These are phyloP conservation scores for Calliopsis andreniformis DNA, from an alignment of 1,140 invertebrate species.

Conservation along the genomic window DNA sequence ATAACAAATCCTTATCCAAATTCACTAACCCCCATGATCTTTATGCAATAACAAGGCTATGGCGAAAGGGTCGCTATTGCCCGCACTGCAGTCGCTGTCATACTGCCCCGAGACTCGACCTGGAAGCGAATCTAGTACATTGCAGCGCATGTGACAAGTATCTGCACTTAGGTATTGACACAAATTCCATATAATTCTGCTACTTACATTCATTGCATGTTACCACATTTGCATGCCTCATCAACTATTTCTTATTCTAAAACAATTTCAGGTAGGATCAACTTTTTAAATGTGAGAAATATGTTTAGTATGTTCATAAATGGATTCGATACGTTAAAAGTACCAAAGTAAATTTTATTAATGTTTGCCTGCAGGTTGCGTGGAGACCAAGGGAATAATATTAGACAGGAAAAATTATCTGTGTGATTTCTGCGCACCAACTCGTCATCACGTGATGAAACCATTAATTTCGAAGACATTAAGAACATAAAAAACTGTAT, in stretches of 20 bases:
- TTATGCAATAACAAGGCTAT: slow-evolving; percentile 81
- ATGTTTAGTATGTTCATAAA: background rate
- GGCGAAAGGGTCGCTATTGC: slow-evolving; percentile 82
- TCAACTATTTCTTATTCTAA: slow-evolving; percentile 5
- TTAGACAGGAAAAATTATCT: slow-evolving; percentile 78
- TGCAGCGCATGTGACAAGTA: slow-evolving; percentile 83
- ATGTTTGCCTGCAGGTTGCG: slow-evolving; percentile 72
- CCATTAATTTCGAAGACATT: slow-evolving; percentile 73
- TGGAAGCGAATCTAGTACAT: slow-evolving; percentile 81
- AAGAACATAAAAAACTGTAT: slow-evolving; percentile 66
- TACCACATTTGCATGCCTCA: slow-evolving; percentile 53
- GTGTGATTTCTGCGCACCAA: slow-evolving; percentile 77
- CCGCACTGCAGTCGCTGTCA: slow-evolving; percentile 82
- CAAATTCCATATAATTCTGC: slow-evolving; percentile 69
- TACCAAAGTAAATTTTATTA: background rate
- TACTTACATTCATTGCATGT: slow-evolving; percentile 54
- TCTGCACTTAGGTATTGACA: slow-evolving; percentile 82
- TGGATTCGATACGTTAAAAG: background rate
- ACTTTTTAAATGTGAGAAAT: background rate
- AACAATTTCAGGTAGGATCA: slow-evolving; percentile 10
- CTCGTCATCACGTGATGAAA: slow-evolving; percentile 71
- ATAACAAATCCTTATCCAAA: slow-evolving; percentile 47
- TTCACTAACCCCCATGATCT: slow-evolving; percentile 78
- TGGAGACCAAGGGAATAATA: slow-evolving; percentile 76
- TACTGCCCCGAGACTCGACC: slow-evolving; percentile 79